Conservation (phyloP, 2,797 vertebrate species). For the Melanogrammus aeglefinus region DNA sequence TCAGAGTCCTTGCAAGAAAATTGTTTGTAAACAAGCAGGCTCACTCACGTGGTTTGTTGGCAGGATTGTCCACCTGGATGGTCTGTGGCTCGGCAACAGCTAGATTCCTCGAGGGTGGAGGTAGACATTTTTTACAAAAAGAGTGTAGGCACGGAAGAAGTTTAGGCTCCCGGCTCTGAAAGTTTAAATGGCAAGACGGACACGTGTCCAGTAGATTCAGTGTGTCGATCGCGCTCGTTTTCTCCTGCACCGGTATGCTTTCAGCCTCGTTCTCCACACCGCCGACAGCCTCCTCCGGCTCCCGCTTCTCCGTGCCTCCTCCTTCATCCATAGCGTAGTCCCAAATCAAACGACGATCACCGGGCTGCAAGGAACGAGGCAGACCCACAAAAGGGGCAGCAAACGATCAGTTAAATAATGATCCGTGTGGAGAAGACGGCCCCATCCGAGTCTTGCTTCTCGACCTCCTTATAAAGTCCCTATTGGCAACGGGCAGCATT, state of each 20-base stretch:
- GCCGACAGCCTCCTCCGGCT: constrained; percentile 31
- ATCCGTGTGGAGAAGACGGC: too few relatives aligned
- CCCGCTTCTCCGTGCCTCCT: neutral
- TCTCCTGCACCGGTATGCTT: constrained; percentile 73
- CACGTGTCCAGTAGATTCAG: constrained; percentile 82
- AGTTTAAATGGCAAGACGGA: constrained; percentile 78
- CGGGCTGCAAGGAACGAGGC: too few relatives aligned
- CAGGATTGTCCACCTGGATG: constrained; percentile 29
- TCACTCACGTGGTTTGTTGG: constrained; percentile 58
- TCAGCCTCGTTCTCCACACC: constrained; percentile 81
- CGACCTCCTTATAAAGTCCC: too few relatives aligned
- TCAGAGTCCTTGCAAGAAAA: neutral
- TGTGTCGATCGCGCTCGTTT: neutral
- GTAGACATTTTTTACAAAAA: constrained; percentile 82
- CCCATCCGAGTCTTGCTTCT: too few relatives aligned
- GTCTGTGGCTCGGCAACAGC: constrained; percentile 57
- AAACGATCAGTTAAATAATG: too few relatives aligned
- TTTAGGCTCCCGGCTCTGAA: constrained; percentile 82
- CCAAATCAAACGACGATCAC: too few relatives aligned
- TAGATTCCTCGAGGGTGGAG: constrained; percentile 78
- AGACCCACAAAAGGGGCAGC: too few relatives aligned
- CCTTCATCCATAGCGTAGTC: neutral
- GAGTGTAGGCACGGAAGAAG: constrained; percentile 88
- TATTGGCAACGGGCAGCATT: too few relatives aligned
- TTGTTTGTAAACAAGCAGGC: neutral